Conservation (phyloP, 1,140 invertebrate species). For the Planococcus citri region DNA sequence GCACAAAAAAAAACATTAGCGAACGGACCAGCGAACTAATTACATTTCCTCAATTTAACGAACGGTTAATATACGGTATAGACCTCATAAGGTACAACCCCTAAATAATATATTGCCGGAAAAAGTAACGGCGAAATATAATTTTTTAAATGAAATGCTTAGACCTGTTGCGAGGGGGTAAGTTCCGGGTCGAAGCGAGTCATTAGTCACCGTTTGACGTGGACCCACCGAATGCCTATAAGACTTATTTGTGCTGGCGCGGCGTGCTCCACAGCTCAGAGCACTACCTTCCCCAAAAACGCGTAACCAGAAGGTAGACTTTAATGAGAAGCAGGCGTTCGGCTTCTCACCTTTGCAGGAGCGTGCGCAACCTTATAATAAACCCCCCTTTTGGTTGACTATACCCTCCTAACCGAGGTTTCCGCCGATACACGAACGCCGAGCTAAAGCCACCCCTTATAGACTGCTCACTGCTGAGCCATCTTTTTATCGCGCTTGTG, state of each 20-base stretch:
- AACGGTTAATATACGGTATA: conserved; percentile 18
- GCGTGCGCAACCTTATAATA: conserved; percentile 14
- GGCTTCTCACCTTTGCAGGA: conserved; percentile 16
- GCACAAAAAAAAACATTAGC: conserved; percentile 12
- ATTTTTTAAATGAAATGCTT: conserved; percentile 19
- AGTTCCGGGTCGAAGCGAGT: conserved; percentile 8
- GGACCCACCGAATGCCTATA: not conserved
- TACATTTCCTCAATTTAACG: conserved; percentile 20
- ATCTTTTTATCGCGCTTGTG: not conserved
- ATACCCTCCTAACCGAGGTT: not conserved
- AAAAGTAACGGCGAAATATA: conserved; percentile 19
- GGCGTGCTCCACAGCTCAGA: not conserved
- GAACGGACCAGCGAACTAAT: conserved; percentile 14
- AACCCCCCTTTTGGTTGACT: not conserved
- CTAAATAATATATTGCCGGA: conserved; percentile 13
- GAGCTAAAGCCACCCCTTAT: not conserved
- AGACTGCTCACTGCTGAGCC: too few species aligned
- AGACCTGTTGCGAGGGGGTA: conserved; percentile 17
- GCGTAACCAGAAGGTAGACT: conserved; percentile 8
- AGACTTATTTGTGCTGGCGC: not conserved
- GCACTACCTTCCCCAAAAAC: not conserved
- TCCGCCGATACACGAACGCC: not conserved
- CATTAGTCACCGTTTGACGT: conserved; percentile 19
- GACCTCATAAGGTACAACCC: conserved; percentile 16
- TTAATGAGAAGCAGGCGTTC: conserved; percentile 20